These are phyloP conservation scores for Chroicocephalus ridibundus DNA, from an alignment of 2,113 vertebrate species.

Conservation along the genomic window DNA sequence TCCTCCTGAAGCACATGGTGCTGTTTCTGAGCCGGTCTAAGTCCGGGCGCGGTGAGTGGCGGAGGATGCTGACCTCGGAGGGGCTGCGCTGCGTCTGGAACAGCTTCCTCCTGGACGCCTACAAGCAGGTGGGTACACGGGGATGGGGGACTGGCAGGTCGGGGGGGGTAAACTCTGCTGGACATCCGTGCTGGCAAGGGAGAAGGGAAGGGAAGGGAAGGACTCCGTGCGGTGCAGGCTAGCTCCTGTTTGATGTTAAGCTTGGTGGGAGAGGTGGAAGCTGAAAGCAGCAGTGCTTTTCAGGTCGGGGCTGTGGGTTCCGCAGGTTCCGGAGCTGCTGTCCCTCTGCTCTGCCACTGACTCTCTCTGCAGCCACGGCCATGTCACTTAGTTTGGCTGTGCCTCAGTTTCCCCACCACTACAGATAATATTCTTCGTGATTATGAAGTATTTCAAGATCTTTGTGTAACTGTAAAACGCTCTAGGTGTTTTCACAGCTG, in stretches of 20 bases:
- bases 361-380: not conserved
- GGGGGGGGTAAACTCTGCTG: not conserved
- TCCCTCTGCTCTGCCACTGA: not conserved
- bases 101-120: slow-evolving; percentile 93
- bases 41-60: slow-evolving; percentile 84
- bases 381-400: not conserved
- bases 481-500: not conserved
- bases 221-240: rapidly evolving
- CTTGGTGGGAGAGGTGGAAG: not conserved
- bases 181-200: not conserved
- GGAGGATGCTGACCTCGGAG: slow-evolving; percentile 93
- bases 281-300: not conserved
- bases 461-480: not conserved
- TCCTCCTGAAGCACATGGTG: slow-evolving; percentile 90
- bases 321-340: not conserved
- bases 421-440: not conserved
- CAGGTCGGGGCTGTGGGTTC: not conserved
- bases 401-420: slow-evolving; percentile 9
- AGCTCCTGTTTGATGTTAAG: rapidly evolving
- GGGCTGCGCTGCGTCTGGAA: slow-evolving; percentile 96
- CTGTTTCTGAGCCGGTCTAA: slow-evolving; percentile 85
- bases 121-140: slow-evolving; percentile 90
- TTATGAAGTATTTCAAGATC: not conserved
- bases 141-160: not conserved
- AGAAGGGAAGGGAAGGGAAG: not conserved